These are phyloP conservation scores for Corythornis cristatus DNA, from an alignment of 2,113 vertebrate genomes.

Conservation along the genomic window DNA sequence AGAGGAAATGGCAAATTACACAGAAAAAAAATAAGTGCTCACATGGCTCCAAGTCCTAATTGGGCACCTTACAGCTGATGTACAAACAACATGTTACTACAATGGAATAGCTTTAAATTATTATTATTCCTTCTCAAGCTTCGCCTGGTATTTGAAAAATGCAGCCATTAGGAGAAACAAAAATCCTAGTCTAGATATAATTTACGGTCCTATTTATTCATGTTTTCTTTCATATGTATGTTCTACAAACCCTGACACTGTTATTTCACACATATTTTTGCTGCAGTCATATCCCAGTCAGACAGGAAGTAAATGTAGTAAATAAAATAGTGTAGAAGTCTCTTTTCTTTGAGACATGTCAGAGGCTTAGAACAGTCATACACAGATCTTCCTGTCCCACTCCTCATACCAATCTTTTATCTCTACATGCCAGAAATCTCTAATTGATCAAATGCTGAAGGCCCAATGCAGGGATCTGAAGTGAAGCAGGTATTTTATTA, in stretches of 20 bases:
- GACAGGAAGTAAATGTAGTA: background rate
- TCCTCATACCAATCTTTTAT: background rate
- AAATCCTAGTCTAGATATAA: background rate
- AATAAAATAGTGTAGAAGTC: background rate
- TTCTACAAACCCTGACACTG: slow-evolving; percentile 1
- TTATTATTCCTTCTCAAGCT: background rate
- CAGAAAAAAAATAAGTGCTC: background rate
- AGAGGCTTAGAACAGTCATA: background rate
- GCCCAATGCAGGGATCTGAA: background rate
- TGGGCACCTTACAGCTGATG: background rate
- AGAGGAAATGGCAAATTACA: slow-evolving; percentile 47
- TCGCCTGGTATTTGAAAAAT: background rate
- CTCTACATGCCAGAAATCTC: background rate
- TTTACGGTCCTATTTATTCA: background rate
- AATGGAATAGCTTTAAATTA: background rate
- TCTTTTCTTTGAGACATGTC: background rate
- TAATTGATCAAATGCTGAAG: background rate
- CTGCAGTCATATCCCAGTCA: background rate
- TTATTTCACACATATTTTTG: background rate
- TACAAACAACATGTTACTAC: background rate
- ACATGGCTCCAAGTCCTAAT: background rate
- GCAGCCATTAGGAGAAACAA: background rate
- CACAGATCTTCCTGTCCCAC: background rate
- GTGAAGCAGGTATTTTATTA: background rate
- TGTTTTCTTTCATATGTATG: background rate